Conservation (phyloP, 2,797 vertebrate species). For the Alfaro cultratus region DNA sequence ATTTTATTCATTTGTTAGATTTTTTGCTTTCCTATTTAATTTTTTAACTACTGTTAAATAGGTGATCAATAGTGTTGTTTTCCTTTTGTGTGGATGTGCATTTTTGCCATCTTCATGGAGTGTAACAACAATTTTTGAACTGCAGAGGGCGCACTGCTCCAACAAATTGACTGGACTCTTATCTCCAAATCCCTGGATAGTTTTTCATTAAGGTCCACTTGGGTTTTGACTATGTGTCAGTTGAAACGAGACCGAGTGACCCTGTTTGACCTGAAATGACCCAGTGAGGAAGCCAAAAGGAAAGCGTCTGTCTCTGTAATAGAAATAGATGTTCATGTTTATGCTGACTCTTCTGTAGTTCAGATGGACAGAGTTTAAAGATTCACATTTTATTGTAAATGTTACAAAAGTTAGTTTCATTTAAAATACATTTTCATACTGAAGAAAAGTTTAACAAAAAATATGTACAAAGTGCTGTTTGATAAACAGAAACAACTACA, state of each 20-base stretch:
- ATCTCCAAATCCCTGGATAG: neutral
- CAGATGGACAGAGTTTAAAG: constrained; percentile 5
- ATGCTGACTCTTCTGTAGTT: neutral
- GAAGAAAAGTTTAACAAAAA: constrained; percentile 23
- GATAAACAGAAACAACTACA: neutral
- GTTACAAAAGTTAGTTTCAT: constrained; percentile 14
- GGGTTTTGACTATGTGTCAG: neutral
- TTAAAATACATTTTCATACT: constrained; percentile 21
- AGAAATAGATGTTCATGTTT: neutral
- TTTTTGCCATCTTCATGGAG: no score
- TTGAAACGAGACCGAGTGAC: neutral
- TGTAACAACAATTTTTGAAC: neutral
- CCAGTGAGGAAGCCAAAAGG: neutral
- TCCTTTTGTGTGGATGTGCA: neutral
- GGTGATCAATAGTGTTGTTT: neutral
- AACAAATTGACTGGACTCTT: neutral
- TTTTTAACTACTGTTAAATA: neutral
- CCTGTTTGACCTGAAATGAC: neutral
- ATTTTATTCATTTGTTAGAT: neutral
- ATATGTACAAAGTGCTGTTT: constrained; percentile 64
- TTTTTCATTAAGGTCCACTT: neutral
- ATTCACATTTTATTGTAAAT: constrained; percentile 54
- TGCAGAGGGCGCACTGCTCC: constrained; percentile 20
- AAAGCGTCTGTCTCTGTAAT: neutral
- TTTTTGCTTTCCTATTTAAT: neutral